Conservation (phyloP, 2,113 vertebrate genomes). For the Aleadryas rufinucha region DNA sequence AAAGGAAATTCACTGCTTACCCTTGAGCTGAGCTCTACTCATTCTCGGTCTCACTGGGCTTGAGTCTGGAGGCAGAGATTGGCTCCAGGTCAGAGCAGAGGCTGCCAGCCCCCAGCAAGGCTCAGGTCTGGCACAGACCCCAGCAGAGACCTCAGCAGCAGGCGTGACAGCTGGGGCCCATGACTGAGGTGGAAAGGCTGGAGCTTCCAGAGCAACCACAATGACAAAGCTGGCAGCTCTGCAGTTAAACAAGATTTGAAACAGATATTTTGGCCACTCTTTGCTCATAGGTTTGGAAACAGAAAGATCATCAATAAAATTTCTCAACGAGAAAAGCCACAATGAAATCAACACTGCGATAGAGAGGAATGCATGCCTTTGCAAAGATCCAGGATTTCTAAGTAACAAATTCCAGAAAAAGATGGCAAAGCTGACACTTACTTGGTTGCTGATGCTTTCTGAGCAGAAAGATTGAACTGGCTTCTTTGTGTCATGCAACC, state of each 20-base stretch:
- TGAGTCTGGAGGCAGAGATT: not conserved
- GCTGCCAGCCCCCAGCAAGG: not conserved
- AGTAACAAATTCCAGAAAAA: not conserved
- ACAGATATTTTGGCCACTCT: not conserved
- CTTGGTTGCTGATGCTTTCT: not conserved
- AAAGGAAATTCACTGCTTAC: not conserved
- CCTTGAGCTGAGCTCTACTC: not conserved
- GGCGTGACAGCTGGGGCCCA: not conserved
- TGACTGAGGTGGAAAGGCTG: not conserved
- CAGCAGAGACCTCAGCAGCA: not conserved
- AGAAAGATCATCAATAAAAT: not conserved
- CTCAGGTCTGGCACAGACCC: not conserved
- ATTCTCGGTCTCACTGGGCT: not conserved
- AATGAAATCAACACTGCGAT: not conserved
- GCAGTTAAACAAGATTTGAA: not conserved
- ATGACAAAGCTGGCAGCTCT: slow-evolving; percentile 2
- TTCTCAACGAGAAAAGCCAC: slow-evolving; percentile 13
- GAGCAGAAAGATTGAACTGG: not conserved
- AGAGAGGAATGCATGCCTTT: not conserved
- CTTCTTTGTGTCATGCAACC: not conserved
- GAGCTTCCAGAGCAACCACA: not conserved
- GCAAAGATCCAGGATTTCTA: not conserved
- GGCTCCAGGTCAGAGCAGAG: not conserved
- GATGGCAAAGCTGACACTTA: not conserved
- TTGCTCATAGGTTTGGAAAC: not conserved